Conservation (phyloP, 2,888 invertebrate species). For the Leucophenga maculata region DNA sequence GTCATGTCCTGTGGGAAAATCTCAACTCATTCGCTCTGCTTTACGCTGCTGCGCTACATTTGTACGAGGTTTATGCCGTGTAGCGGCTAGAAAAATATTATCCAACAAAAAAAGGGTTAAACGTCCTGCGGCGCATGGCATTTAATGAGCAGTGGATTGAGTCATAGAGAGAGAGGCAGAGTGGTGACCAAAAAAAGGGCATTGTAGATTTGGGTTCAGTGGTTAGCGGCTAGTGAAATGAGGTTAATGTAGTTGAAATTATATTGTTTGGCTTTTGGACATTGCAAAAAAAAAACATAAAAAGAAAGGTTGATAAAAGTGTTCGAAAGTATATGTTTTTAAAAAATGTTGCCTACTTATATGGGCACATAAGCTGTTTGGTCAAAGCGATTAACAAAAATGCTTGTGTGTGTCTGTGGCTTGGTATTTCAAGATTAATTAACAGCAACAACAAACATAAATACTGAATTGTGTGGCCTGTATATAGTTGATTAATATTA, state of each 20-base stretch:
- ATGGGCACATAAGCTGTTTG: no score
- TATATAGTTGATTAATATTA: no score
- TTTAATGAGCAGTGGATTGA: conserved; percentile 1
- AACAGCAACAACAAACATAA: no score
- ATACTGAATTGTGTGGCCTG: no score
- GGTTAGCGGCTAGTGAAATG: conserved; percentile 1
- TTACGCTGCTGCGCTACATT: no score
- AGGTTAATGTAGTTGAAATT: conserved; percentile 23
- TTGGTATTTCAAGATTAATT: no score
- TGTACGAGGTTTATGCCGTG: no score
- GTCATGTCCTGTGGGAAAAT: conserved; percentile 49
- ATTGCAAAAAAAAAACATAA: background rate
- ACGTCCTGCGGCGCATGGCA: conserved; percentile 8
- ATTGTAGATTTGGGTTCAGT: background rate
- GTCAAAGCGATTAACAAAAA: no score
- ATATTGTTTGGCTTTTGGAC: conserved; percentile 8
- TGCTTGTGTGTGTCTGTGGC: no score
- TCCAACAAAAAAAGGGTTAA: background rate
- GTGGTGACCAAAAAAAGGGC: background rate
- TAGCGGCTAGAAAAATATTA: conserved; percentile 9
- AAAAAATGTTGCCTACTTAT: no score
- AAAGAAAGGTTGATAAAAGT: no score
- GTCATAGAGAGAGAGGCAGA: background rate
- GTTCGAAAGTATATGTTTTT: no score
- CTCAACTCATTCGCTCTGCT: background rate